Conservation (phyloP, 2,888 invertebrate species). For the Spisula solida region DNA sequence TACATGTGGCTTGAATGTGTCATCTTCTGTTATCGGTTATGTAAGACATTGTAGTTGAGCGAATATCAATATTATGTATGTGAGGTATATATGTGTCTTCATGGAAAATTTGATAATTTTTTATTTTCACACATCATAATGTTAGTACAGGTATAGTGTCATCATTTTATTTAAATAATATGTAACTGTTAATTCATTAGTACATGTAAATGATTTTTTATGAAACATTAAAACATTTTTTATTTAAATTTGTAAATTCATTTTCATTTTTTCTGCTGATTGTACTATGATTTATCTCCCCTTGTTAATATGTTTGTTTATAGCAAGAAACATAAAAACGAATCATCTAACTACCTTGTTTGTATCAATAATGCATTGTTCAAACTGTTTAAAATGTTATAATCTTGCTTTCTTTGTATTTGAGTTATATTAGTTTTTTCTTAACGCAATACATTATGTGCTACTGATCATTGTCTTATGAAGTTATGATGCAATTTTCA, state of each 20-base stretch:
- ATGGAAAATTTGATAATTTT: not conserved
- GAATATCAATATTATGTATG: not conserved
- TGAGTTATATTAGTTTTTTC: not conserved
- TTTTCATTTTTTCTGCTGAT: conserved; percentile 6
- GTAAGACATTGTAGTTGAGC: not conserved
- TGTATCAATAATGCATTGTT: not conserved
- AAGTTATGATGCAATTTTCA: conserved; percentile 1
- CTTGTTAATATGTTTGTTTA: not conserved
- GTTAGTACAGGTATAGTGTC: not conserved
- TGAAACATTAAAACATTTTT: not conserved
- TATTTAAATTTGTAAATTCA: conserved; percentile 11
- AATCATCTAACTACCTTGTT: not conserved
- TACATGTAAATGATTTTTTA: conserved; percentile 4
- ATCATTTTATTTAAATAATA: conserved; percentile 9
- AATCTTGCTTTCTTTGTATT: not conserved
- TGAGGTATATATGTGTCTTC: not conserved
- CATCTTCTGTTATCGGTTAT: not conserved
- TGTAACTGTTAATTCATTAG: not conserved
- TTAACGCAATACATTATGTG: not conserved
- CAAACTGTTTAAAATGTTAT: conserved; percentile 1
- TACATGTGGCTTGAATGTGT: not conserved
- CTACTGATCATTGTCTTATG: not conserved
- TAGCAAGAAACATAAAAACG: not conserved
- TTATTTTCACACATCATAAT: conserved; percentile 10
- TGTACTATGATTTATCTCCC: not conserved